Evolutionary conservation across 2,113 vertebrate genomes (phyloP), one percentile per base, ranked within the genome.

Genomic region (Bucco capensis): DNA sequence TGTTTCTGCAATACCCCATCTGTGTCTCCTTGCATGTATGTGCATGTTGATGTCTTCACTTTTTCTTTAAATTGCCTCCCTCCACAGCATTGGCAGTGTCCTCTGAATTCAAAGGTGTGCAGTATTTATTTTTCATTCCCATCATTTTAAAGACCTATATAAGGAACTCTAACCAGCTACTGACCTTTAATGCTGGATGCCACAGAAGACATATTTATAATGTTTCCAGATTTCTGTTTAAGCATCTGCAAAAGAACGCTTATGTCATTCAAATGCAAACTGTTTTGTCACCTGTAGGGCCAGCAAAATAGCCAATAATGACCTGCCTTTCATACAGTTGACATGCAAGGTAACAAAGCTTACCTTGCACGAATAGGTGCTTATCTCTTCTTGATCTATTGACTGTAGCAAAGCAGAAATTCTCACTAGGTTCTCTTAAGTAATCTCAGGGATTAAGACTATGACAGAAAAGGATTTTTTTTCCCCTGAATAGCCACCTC

Each of bases 201-300:
- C 90, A 99, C 98, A 54, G 99, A 99, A 76, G 98, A 98, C 99
- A 99, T 99, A 94, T 99, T 99, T 89, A 99, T 99, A 86, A 99
- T 99, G 89, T 98, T 99, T 88, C 99, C 99, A 44, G 98, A 98
- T 90, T 98, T 99, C 90, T 97, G 97, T 92, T 97, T 97, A 93
- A 99, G 97, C 99, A 99, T 99, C 99, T 99, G 96, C 15, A 94
- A 88, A 96, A 91, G 22, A 75, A 47, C 46, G 37, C 31, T 23
- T 49, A 25, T 0, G 1, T 83, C 19, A 91, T 27, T 78, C 40
- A 83, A 56, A 84, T 18, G 15, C 9, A 78, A 65, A 37, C 8
- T 74, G 1, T 50, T 75, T 50, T 74, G 24, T 49, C 9, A 46
- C 31, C 37, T 71, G 19, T 40, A 62, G 22, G n/a, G 56, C 27